phyloP scores from a whole-genome alignment of 2,113 vertebrate species.

The Seriola quinqueradiata region DNA sequence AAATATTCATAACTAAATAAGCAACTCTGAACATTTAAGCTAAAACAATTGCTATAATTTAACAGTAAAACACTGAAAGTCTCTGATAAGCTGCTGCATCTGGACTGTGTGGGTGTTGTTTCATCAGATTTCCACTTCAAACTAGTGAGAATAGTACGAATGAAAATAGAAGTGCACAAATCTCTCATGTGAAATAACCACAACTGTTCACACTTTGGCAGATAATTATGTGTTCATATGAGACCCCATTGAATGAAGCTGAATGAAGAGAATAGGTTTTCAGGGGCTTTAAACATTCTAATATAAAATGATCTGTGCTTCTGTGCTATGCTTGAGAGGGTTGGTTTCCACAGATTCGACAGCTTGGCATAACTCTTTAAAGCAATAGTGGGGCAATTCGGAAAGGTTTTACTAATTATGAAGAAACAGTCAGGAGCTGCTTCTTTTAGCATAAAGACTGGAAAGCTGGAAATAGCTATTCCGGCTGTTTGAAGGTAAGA shows the following conservation, averaged over 20 bases:
- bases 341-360: neutral
- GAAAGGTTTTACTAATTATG: neutral
- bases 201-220: slow-evolving; percentile 6
- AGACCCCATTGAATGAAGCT: neutral
- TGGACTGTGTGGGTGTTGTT: neutral
- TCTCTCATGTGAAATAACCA: neutral
- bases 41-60: neutral
- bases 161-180: neutral
- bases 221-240: neutral
- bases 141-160: neutral
- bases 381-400: no score
- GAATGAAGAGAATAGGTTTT: neutral
- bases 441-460: neutral
- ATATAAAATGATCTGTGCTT: neutral
- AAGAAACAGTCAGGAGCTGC: neutral
- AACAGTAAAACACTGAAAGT: no score
- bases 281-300: neutral
- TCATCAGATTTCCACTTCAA: neutral
- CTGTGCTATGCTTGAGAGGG: neutral
- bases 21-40: neutral
- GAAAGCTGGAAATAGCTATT: neutral
- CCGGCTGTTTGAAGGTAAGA: no score
- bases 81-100: neutral
- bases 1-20: neutral
- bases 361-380: neutral